phyloP scores from a whole-genome alignment of 2,797 vertebrate species.

The Phrynocephalus vlangalii region DNA sequence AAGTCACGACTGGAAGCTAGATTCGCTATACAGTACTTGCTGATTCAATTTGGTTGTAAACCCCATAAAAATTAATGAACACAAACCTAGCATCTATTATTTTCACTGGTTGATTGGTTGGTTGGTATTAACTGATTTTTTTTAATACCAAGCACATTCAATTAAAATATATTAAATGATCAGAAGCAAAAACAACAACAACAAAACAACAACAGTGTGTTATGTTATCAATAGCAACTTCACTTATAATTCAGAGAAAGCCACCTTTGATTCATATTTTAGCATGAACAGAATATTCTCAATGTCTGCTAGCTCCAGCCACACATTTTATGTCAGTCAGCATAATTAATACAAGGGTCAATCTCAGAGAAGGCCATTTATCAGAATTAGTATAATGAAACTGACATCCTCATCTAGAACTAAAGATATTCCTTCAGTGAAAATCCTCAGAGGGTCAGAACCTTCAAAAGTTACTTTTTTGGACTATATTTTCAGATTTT shows the following conservation, averaged over 20 bases:
- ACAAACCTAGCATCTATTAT: background rate
- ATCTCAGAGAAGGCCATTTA: slow-evolving; percentile 21
- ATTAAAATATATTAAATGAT: background rate
- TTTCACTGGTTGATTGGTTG: background rate
- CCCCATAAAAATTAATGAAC: slow-evolving; percentile 17
- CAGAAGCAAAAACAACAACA: background rate
- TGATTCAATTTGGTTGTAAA: slow-evolving; percentile 25
- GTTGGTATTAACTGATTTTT: slow-evolving; percentile 34
- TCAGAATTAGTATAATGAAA: slow-evolving; percentile 11
- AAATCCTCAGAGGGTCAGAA: background rate
- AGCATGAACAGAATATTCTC: slow-evolving; percentile 20
- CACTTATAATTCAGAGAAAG: slow-evolving; percentile 2
- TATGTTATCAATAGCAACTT: slow-evolving; percentile 7
- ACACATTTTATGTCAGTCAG: slow-evolving; percentile 27
- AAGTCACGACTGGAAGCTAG: background rate
- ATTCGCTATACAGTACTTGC: background rate
- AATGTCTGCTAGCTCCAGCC: slow-evolving; percentile 25
- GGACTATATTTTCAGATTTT: no score
- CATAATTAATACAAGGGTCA: slow-evolving; percentile 28
- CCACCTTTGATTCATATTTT: slow-evolving; percentile 40
- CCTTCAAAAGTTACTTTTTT: no score
- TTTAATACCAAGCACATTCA: slow-evolving; percentile 24
- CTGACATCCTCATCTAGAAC: background rate
- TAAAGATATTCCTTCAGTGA: background rate
- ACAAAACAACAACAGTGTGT: background rate